Evolutionary conservation across 2,113 vertebrate species (phyloP).

Genomic region (Emydocephalus ijimae): DNA sequence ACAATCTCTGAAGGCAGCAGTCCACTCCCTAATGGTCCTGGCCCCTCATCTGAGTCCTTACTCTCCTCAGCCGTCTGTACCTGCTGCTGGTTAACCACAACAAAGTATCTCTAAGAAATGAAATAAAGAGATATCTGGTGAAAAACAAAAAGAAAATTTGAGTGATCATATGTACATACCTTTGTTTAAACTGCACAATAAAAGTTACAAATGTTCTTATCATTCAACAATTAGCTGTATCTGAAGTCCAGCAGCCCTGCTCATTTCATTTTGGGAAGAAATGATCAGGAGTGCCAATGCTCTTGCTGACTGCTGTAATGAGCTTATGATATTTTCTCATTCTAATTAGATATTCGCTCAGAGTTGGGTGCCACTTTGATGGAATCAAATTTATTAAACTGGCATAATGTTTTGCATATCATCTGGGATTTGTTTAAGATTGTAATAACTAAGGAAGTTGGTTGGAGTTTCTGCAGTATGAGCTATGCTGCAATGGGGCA

Average conservation of each 20-base stretch:
- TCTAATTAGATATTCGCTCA: neutral
- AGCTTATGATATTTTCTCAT: neutral
- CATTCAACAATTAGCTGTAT: neutral
- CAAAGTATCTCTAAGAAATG: neutral
- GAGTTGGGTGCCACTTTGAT: neutral
- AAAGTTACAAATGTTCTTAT: neutral
- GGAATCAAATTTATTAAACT: neutral
- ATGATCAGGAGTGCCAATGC: neutral
- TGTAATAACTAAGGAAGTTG: neutral
- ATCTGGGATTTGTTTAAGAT: neutral
- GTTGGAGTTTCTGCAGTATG: neutral
- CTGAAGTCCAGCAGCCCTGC: neutral
- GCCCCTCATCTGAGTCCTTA: no score
- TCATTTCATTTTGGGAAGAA: neutral
- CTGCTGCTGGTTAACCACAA: no score
- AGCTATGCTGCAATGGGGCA: neutral
- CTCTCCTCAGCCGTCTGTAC: no score
- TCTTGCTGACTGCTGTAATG: neutral
- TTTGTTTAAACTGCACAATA: neutral
- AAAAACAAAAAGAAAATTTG: neutral
- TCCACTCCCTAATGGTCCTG: no score
- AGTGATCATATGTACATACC: neutral
- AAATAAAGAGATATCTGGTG: neutral
- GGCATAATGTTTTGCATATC: neutral
- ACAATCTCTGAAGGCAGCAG: no score